Conservation (phyloP, 2,888 invertebrate genomes). For the Creontiades dilutus region DNA sequence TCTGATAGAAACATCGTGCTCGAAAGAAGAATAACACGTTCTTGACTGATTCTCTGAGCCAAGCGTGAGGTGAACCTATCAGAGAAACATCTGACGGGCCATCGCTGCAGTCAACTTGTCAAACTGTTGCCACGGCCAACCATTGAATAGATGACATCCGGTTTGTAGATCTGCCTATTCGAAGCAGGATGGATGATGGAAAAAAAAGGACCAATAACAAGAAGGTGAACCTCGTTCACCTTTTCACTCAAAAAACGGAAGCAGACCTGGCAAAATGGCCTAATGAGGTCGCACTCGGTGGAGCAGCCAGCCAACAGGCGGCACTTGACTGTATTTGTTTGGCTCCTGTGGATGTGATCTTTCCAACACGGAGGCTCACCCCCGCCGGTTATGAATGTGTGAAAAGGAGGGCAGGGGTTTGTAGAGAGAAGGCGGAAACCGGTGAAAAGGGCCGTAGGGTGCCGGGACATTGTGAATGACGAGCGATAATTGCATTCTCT, state of each 20-base stretch:
- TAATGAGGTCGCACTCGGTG: constrained; percentile 11
- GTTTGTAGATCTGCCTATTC: background rate
- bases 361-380: background rate
- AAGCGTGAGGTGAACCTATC: background rate
- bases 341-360: background rate
- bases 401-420: constrained; percentile 32
- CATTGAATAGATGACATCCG: constrained; percentile 12
- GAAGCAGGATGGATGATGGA: background rate
- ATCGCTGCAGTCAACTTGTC: background rate
- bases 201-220: constrained; percentile 5
- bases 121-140: background rate
- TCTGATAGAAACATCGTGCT: no score
- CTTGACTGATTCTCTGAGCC: no score
- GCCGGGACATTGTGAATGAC: constrained; percentile 37
- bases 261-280: background rate
- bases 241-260: background rate
- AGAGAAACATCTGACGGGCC: background rate
- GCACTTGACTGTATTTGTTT: constrained; percentile 39
- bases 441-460: constrained; percentile 26
- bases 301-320: constrained; percentile 3
- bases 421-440: constrained; percentile 13
- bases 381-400: constrained; percentile 28
- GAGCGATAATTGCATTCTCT: constrained; percentile 52
- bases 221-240: background rate
- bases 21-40: no score